Evolutionary conservation across 2,797 vertebrate species (phyloP), one percentile per base, ranked within the genome.

Genomic region (Brotogeris chrysoptera): DNA sequence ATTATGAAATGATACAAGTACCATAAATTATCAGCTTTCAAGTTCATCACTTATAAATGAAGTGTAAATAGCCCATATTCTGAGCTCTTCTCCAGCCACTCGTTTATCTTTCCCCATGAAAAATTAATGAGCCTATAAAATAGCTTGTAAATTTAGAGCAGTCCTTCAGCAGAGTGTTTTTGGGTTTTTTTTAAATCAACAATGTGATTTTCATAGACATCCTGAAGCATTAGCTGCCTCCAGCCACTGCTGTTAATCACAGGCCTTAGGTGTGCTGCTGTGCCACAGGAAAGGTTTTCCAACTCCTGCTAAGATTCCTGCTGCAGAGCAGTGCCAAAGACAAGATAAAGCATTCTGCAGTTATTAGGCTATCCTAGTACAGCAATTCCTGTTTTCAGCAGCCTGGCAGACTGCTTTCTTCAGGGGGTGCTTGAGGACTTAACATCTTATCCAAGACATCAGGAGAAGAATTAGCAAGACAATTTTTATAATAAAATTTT

Each of bases 91-190:
- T 80, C 69, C 19, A 89, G 69, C 53, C 16, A 6, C 39, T 78
- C 82, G 74, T 95, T 97, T 88, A 91, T 93, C 76, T 91, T 95
- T 84, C 59, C 6, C 78, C 0, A 1, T 95, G 84, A 91, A 93
- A 95, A 95, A 95, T 81, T 83, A 92, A 90, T 88, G 49, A 86
- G 60, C 80, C 86, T 84, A 80, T 91, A 88, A 96, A 95, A 83
- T 32, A 90, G 41, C 80, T 81, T 73, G 59, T 84, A 90, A 95
- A 88, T 95, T 81, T 84, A 84, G n/a, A 83, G 21, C 65, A 72
- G 57, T 34, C 24, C 11, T 39, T 9, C n/a, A 59, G n/a, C 34
- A 25, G 55, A 36, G 14, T 57, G 55, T 23, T 52, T 21, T 66
- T 36, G 25, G 13, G 17, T 41, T 50, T 61, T 65, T 30, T 65